phyloP scores from a whole-genome alignment of 2,113 vertebrate species.

The Strix aluco region DNA sequence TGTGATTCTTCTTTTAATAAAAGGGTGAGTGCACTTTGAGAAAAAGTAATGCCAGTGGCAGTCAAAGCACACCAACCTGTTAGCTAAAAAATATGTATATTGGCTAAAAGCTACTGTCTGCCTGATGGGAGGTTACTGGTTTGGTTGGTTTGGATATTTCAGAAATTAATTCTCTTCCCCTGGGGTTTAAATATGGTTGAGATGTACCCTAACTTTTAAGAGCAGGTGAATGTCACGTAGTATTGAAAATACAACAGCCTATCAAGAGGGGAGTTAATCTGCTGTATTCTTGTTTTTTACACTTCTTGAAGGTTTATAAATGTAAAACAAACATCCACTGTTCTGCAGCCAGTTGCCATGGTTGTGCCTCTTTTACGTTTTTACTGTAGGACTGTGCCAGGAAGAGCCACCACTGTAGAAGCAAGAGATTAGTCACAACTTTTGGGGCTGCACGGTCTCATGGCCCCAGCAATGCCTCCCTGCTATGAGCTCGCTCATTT shows the following conservation, averaged over 20 bases:
- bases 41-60: not conserved
- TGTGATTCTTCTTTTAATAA: not conserved
- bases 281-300: too few relatives aligned
- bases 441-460: not conserved
- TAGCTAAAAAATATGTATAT: not conserved
- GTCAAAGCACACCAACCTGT: fast-evolving
- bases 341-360: not conserved
- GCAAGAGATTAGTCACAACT: too few relatives aligned
- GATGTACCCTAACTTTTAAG: not conserved
- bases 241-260: not conserved
- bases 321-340: not conserved
- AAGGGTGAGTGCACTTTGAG: too few relatives aligned
- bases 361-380: not conserved
- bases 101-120: not conserved
- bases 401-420: not conserved
- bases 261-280: too few relatives aligned
- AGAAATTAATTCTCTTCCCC: not conserved
- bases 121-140: not conserved
- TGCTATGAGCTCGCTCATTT: fast-evolving
- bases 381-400: not conserved
- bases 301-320: not conserved
- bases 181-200: not conserved
- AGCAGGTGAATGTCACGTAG: not conserved
- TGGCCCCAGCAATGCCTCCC: not conserved
- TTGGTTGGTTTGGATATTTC: not conserved